Conservation (phyloP, 2,113 vertebrate genomes). For the Amblyornis subalaris region DNA sequence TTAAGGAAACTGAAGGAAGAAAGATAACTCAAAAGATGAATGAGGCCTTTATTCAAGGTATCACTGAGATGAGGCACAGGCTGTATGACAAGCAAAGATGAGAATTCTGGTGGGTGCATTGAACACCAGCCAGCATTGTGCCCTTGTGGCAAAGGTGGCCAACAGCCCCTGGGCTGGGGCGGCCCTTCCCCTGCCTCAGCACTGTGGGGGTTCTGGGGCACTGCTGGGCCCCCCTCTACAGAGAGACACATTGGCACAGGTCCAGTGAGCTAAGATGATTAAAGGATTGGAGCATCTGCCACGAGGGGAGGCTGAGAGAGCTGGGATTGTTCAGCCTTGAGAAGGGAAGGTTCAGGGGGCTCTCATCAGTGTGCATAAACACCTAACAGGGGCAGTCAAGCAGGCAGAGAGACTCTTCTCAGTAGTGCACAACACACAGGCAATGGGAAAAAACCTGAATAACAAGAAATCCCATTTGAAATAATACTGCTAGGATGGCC, state of each 20-base stretch:
- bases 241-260: not conserved
- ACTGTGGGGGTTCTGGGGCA: not conserved
- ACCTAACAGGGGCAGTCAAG: not conserved
- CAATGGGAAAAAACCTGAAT: not conserved
- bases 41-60: not conserved
- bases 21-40: not conserved
- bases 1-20: not conserved
- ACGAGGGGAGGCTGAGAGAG: not conserved
- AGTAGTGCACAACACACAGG: not conserved
- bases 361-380: not conserved
- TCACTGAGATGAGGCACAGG: not conserved
- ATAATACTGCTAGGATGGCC: not conserved
- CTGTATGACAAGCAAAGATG: not conserved
- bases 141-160: rapidly evolving
- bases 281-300: not conserved
- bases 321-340: not conserved
- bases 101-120: not conserved
- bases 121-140: rapidly evolving
- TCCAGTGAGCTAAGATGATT: not conserved
- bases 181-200: not conserved
- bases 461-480: not conserved
- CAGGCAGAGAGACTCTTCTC: not conserved
- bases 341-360: not conserved
- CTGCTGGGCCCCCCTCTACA: not conserved
- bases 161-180: not conserved